A percentile compares a stretch with the other conserved stretches of the same genome.
Conservation (phyloP, 2,113 vertebrate species). For the Pygoscelis adeliae region DNA sequence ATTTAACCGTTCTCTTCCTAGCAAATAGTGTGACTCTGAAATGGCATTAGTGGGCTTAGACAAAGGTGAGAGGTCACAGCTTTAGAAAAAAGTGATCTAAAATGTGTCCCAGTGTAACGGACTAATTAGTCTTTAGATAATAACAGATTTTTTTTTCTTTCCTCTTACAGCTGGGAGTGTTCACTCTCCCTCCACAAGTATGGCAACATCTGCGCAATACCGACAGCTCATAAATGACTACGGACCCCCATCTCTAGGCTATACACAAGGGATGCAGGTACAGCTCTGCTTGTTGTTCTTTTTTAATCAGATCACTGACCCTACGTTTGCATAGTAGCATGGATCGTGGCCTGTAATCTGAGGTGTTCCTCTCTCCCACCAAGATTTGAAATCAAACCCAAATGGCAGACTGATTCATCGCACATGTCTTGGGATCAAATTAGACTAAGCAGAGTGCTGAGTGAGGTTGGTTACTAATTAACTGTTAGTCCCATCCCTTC, state of each 20-base stretch:
- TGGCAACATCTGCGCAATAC: slow-evolving; percentile 90
- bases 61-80: not conserved
- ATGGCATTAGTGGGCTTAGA: not conserved
- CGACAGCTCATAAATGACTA: slow-evolving; percentile 95
- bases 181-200: slow-evolving; percentile 89
- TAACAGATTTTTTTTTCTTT: not conserved
- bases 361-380: slow-evolving; percentile 56
- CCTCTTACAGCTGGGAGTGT: slow-evolving; percentile 82
- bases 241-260: slow-evolving; percentile 94
- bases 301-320: not conserved
- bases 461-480: slow-evolving; percentile 47
- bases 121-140: slow-evolving; percentile 12
- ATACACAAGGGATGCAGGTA: slow-evolving; percentile 85
- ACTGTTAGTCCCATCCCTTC: not conserved
- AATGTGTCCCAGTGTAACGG: not conserved
- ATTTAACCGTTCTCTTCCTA: not conserved
- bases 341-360: slow-evolving; percentile 19
- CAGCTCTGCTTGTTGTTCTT: not conserved
- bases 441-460: slow-evolving; percentile 28
- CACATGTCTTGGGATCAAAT: slow-evolving; percentile 48
- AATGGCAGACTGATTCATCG: slow-evolving; percentile 56
- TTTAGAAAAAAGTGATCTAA: not conserved
- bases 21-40: not conserved
- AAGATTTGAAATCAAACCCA: slow-evolving; percentile 58
- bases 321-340: not conserved